Conservation (phyloP, 2,888 invertebrate species). For the Napeogenes sylphis region DNA sequence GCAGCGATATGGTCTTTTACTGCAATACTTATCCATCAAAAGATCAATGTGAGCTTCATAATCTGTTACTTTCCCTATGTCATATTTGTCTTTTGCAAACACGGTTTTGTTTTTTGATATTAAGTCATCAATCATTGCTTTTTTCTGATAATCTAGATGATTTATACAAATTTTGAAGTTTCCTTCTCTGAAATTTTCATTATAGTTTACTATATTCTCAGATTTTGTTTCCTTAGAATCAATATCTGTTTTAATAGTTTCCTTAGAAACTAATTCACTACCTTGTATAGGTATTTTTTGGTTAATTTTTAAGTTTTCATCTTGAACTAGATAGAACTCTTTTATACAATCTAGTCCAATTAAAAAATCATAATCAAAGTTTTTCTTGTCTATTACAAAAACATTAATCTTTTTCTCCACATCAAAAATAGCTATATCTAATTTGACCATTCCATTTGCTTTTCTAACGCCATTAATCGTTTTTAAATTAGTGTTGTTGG, state of each 20-base stretch:
- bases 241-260: neutral
- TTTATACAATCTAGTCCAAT: slow-evolving; percentile 35
- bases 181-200: slow-evolving; percentile 27
- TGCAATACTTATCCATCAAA: slow-evolving; percentile 27
- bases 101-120: slow-evolving; percentile 24
- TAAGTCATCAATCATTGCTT: slow-evolving; percentile 22
- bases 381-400: slow-evolving; percentile 31
- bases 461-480: slow-evolving; percentile 30
- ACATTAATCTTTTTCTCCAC: slow-evolving; percentile 30
- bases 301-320: slow-evolving; percentile 32
- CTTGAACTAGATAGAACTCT: slow-evolving; percentile 32
- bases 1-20: slow-evolving; percentile 28
- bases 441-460: slow-evolving; percentile 22
- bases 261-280: neutral
- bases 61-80: slow-evolving; percentile 20
- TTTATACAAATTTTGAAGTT: slow-evolving; percentile 24
- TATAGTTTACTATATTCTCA: slow-evolving; percentile 23
- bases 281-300: slow-evolving; percentile 12
- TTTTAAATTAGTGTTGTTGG: slow-evolving; percentile 24
- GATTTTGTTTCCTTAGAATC: neutral
- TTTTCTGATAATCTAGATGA: slow-evolving; percentile 25
- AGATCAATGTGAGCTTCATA: slow-evolving; percentile 28
- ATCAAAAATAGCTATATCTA: slow-evolving; percentile 31
- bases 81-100: slow-evolving; percentile 27
- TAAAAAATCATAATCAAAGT: slow-evolving; percentile 36